Conservation (phyloP, 2,113 vertebrate species). For the Bos javanicus region DNA sequence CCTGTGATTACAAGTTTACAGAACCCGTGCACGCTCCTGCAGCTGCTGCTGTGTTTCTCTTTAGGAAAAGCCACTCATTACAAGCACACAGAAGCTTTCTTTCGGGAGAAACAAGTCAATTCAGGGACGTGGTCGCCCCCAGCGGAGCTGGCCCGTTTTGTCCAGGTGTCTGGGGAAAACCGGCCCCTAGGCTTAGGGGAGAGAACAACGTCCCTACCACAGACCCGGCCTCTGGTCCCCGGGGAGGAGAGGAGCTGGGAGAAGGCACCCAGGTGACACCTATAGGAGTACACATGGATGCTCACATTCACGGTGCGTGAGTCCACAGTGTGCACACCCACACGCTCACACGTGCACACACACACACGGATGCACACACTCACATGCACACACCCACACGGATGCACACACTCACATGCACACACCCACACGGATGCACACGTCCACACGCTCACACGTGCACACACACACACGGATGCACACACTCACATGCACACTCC, state of each 20-base stretch:
- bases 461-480: no score
- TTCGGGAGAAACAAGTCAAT: conserved; percentile 47
- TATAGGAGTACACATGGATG: rapidly evolving
- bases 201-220: rapidly evolving
- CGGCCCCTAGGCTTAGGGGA: rapidly evolving
- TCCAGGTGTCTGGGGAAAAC: background rate
- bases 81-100: conserved; percentile 34
- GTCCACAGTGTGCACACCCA: no score
- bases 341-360: no score
- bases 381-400: rapidly evolving
- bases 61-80: conserved; percentile 77
- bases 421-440: no score
- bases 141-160: rapidly evolving
- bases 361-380: rapidly evolving
- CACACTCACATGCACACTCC: rapidly evolving
- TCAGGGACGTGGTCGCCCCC: background rate
- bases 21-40: conserved; percentile 68
- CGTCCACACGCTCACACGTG: no score
- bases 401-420: rapidly evolving
- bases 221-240: background rate
- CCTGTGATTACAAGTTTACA: conserved; percentile 81
- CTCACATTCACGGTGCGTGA: rapidly evolving
- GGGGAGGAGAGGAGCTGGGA: background rate
- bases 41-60: conserved; percentile 62
- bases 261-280: background rate